Base-by-base conservation (phyloP, 2,113 vertebrate species). In the Nyctereutes procyonoides region DNA sequence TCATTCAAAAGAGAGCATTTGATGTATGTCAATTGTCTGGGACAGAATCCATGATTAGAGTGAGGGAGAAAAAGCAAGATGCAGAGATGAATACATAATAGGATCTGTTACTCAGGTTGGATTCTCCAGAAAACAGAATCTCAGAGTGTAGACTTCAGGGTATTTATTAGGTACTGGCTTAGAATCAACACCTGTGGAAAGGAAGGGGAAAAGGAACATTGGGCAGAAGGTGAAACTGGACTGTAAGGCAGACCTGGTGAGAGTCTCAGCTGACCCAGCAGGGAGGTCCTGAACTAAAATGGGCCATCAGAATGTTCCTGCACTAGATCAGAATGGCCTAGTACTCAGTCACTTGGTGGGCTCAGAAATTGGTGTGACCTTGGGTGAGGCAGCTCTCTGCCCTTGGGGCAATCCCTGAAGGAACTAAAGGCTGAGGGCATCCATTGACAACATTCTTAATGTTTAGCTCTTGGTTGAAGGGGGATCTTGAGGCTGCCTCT, bases 1-100 rank as follows among this genome's bases (percentile, higher is more conserved):
- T 90, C 26, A 76, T 85, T 95, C 76, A 89, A 79, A 96, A 89
- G 58, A 94, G 96, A 93, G 35, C 84, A 79, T 88, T 67, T 69
- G 80, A 71, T 95, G 62, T n/a, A 71, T 85, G 69, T 67, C 90
- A 74, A 43, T 95, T 92, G 74, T 90, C 74, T 95, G 90, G 74
- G 92, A 35, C 69, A 95, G 60, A 88, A 32, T 90, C 90, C 55
- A 38, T 87, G 90, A 92, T 89, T 83, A 86, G n/a, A 83, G 69
- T 10, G 48, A 89, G 55, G 43, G 22, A 65, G 65, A 69, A 84
- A 92, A 92, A 87, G 65, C 60, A 81, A 96, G 86, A 89, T 12
- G 22, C n/a, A 82, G 79, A 89, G 83, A 96, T 51, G 89, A 96
- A 74, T 86, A 89, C 56, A 58, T 63, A 89, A 60, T 87, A 67